These are phyloP conservation scores for Ciconia boyciana DNA, from an alignment of 2,113 vertebrate species.

Conservation along the genomic window DNA sequence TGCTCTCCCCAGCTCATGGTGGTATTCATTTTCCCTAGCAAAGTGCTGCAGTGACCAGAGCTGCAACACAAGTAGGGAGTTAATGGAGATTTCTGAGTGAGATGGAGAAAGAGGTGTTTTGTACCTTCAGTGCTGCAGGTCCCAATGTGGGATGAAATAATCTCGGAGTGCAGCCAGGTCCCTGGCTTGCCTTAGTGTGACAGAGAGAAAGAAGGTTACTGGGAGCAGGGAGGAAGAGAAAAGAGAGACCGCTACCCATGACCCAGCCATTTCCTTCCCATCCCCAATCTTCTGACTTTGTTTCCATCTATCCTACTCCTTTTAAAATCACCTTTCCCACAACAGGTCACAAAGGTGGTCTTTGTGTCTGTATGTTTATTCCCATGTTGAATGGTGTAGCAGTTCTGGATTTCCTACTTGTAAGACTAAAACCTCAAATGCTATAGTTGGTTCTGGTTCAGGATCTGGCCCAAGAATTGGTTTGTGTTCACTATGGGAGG, in stretches of 20 bases:
- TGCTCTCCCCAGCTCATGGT: neutral
- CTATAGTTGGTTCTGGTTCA: neutral
- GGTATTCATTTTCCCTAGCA: neutral
- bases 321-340: neutral
- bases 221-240: neutral
- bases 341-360: neutral
- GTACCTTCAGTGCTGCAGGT: neutral
- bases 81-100: neutral
- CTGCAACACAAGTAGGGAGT: neutral
- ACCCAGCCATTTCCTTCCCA: neutral
- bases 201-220: neutral
- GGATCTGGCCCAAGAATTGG: neutral
- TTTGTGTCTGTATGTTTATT: neutral
- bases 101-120: neutral
- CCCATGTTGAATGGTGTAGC: fast-evolving
- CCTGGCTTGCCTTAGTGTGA: neutral
- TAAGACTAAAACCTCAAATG: neutral
- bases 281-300: fast-evolving
- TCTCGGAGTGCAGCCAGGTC: neutral
- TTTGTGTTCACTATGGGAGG: neutral
- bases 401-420: neutral
- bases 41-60: neutral
- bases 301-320: neutral
- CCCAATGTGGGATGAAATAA: fast-evolving
- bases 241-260: neutral